Conservation (phyloP, 2,888 invertebrate genomes). For the Trichogramma evanescens region DNA sequence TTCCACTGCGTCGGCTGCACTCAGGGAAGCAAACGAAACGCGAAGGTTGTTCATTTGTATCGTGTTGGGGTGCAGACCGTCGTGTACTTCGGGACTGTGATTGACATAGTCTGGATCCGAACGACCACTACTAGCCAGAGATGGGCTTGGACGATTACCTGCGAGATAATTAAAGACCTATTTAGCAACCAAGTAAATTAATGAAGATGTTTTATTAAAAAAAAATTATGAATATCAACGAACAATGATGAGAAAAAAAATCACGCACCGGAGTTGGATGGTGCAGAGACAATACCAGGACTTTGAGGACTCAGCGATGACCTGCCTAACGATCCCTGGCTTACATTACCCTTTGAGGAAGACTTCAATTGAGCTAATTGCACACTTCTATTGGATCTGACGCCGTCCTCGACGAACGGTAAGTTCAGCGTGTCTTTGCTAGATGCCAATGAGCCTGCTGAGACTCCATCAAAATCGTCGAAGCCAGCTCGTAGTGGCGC, state of each 20-base stretch:
- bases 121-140: slow-evolving; percentile 5
- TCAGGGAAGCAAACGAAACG: slow-evolving; percentile 35
- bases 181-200: background rate
- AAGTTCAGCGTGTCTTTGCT: slow-evolving; percentile 40
- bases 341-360: slow-evolving; percentile 32
- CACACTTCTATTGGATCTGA: slow-evolving; percentile 38
- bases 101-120: slow-evolving; percentile 39
- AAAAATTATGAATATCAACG: background rate
- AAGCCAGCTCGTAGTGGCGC: slow-evolving; percentile 41
- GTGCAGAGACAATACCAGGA: slow-evolving; percentile 6
- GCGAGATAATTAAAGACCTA: background rate
- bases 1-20: slow-evolving; percentile 30
- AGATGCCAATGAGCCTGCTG: slow-evolving; percentile 37
- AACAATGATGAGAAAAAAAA: background rate
- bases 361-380: slow-evolving; percentile 36
- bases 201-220: background rate
- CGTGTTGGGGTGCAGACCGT: slow-evolving; percentile 7
- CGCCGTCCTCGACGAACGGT: slow-evolving; percentile 41
- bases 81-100: slow-evolving; percentile 33
- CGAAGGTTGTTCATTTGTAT: slow-evolving; percentile 21
- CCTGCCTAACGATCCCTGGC: slow-evolving; percentile 34
- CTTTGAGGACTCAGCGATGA: slow-evolving; percentile 37
- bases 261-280: slow-evolving; percentile 14
- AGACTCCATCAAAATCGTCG: slow-evolving; percentile 43
- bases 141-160: slow-evolving; percentile 17